Percentiles rank a stretch among this genome's conserved stretches.
These are phyloP conservation scores for Morone chrysops DNA, from an alignment of 2,113 vertebrate genomes.

Conservation along the genomic window DNA sequence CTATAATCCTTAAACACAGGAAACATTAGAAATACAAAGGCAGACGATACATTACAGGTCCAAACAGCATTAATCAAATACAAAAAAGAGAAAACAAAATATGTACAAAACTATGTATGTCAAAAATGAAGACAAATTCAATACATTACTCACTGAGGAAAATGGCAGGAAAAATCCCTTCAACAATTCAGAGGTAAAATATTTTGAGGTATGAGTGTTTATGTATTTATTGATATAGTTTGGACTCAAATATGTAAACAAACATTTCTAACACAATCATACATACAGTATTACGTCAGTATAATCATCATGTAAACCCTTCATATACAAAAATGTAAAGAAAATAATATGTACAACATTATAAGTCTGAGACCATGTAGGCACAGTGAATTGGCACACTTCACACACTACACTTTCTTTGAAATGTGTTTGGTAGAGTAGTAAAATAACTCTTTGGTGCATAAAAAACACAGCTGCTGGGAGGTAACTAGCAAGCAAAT, in stretches of 20 bases:
- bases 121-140: conserved; percentile 23
- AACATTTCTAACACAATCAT: conserved; percentile 30
- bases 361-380: conserved; percentile 24
- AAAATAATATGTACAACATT: conserved; percentile 51
- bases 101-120: conserved; percentile 39
- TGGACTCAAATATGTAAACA: conserved; percentile 71
- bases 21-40: conserved; percentile 27
- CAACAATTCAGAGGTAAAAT: conserved; percentile 73
- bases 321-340: conserved; percentile 48
- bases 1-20: conserved; percentile 52
- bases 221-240: conserved; percentile 59
- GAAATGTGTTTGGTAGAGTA: conserved; percentile 69
- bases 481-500: conserved; percentile 1
- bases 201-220: conserved; percentile 78
- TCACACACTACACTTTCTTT: too few species aligned
- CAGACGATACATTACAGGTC: neutral
- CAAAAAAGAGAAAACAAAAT: conserved; percentile 14
- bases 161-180: conserved; percentile 60
- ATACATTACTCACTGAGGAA: conserved; percentile 42
- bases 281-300: conserved; percentile 34
- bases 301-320: conserved; percentile 21
- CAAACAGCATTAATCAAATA: conserved; percentile 36
- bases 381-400: conserved; percentile 45
- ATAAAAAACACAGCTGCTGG: conserved; percentile 37
- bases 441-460: conserved; percentile 70